Evolutionary conservation across 2,888 invertebrate species (phyloP), one percentile per base, ranked within the genome.

Genomic region (Phyllotreta striolata): DNA sequence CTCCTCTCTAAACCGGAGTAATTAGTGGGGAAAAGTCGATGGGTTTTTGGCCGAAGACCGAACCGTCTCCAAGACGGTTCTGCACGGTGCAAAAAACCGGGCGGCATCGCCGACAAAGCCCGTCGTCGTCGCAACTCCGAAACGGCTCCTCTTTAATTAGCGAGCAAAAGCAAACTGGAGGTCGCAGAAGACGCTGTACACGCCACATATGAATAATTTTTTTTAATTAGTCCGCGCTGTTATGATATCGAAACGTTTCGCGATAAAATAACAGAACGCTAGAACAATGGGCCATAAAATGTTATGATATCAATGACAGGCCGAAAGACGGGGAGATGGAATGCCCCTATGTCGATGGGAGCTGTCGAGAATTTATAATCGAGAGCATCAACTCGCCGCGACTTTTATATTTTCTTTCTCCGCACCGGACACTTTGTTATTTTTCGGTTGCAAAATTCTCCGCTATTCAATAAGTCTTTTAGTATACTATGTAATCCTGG

Each of bases 211-310:
- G 71, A 71, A 71, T 70, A 69, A 57, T 66, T 63, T 63, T 66
- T 64, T 62, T 73, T 75, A 75, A 75, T 73, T 74, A 73, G 72
- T 73, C 68, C 69, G 57, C 67, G 66, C 68, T 70, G 74, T 75
- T 77, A 75, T 75, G 72, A 77, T 74, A 76, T 74, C 68, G 70
- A 71, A 73, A 73, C 70, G 72, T 67, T 68, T 66, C 65, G 69
- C 69, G 69, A 74, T 72, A 72, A 75, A 76, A 76, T 75, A 73
- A 73, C 73, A 66, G 24, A 24, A 69, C 64, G 67, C 69, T 70
- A 66, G 72, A 79, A 80, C 79, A 80, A 79, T 80, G 72, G 79
- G 74, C 68, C 74, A 78, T 80, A 78, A 80, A 79, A 78, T 76
- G 76, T 77, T 79, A 79, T 74, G 78, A 78, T 78, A 77, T 76